Evolutionary conservation across 2,888 invertebrate species (phyloP), one percentile per base, ranked within the genome.

Genomic region (Smittia aterrima): DNA sequence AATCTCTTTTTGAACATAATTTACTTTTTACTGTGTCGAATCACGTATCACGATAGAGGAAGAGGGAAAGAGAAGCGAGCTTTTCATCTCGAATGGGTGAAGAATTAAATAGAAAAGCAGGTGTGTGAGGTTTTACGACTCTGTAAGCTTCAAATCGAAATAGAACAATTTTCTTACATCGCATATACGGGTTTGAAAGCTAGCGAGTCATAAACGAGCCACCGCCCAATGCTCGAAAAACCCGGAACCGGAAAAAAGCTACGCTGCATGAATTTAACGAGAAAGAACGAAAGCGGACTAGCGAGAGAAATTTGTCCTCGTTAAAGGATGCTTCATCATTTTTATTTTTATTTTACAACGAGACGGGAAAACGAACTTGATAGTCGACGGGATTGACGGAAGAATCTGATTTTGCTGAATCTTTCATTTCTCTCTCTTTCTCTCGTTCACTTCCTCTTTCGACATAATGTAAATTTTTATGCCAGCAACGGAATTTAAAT

Each of bases 161-260:
- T 32, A n/a, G n/a, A n/a, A n/a, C n/a, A n/a, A n/a, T n/a, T n/a
- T n/a, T n/a, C n/a, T n/a, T n/a, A n/a, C n/a, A n/a, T n/a, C n/a
- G n/a, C n/a, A n/a, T n/a, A n/a, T 47, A 4, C 47, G 47, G 47
- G 47, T 11, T 2, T 11, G 13, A n/a, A n/a, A 3, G 47, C 47
- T 47, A 47, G 47, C 16, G 16, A 47, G 47, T 47, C 47, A 11
- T 3, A n/a, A n/a, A 6, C 47, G 32, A 47, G 47, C 47, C 47
- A 47, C 58, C 58, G 24, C 58, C 58, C 58, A 58, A 58, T 58
- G 16, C 58, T 58, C 24, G 58, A 58, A 58, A 58, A 22, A 58
- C 24, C 58, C 58, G 58, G 58, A 58, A 58, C 58, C 58, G 58
- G 58, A 58, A 58, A 58, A 58, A 58, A n/a, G 58, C 58, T 22